Evolutionary conservation across 2,113 vertebrate species (phyloP), one percentile per base, ranked within the genome.

Genomic region (Gobiocypris rarus): DNA sequence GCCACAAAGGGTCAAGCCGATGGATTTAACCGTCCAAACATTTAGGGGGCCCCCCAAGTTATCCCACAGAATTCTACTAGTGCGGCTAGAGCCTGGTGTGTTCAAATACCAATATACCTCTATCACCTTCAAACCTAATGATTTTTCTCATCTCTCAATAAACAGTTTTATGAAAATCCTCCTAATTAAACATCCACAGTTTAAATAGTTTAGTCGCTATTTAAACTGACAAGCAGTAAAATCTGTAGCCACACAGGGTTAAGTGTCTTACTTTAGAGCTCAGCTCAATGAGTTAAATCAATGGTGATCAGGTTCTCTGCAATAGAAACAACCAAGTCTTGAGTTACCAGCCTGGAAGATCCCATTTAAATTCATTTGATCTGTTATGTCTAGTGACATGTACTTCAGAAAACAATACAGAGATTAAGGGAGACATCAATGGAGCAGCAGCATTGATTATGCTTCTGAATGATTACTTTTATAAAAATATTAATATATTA

Each of bases 21-120:
- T 69, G 61, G 41, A n/a, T 54, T 71, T 84, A 50, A 56, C 65
- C 48, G 43, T 67, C 83, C 43, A 78, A 84, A 87, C 45, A 59
- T 82, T 78, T 74, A 76, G 61, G 79, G 24, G n/a, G n/a, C n/a
- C n/a, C 28, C 26, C 28, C 19, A 34, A 38, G 50, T 38, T 77
- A 77, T 19, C 54, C 75, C 26, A 54, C 52, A 58, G 3, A 63
- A 75, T 50, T 76, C 65, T 26, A 31, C 24, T 9, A 71, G n/a
- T 43, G 17, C 1, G 19, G 17, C 2, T 0, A 71, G 10, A 70
- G 67, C 34, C 70, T 48, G 26, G 48, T 48, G 43, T 48, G 70
- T 9, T 45, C n/a, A 24, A 26, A 48, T 73, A 73, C n/a, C n/a
- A 24, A 48, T 7, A 73, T 15, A 75, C 8, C 45, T 52, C 24